Conservation (phyloP, 1,140 invertebrate species). For the Formica selysi region DNA sequence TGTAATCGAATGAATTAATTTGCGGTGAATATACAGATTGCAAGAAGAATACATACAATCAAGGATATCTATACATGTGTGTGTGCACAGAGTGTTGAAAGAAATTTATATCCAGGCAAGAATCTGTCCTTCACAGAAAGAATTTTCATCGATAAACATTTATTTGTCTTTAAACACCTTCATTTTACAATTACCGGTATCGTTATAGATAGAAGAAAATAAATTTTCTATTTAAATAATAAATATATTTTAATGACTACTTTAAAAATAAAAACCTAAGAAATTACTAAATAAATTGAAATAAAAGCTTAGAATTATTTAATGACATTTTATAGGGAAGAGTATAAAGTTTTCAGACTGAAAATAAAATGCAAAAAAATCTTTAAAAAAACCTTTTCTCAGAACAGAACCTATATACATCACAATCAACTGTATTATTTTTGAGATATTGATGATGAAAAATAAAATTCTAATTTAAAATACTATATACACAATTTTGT, state of each 20-base stretch:
- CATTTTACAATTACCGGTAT: conserved; percentile 1
- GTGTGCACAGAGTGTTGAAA: not conserved
- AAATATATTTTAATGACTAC: conserved; percentile 29
- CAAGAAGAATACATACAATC: not conserved
- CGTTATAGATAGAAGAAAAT: not conserved
- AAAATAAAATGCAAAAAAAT: conserved; percentile 45
- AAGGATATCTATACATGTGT: not conserved
- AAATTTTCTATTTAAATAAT: conserved; percentile 24
- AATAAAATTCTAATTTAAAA: too few species aligned
- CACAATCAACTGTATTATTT: conserved; percentile 11
- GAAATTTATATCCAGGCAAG: not conserved
- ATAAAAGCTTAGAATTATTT: conserved; percentile 21
- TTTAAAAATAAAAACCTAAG: conserved; percentile 22
- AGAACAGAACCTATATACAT: not conserved
- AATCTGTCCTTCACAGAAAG: not conserved
- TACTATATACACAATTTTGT: too few species aligned
- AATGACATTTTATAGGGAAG: not conserved
- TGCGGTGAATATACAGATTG: not conserved
- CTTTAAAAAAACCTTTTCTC: not conserved
- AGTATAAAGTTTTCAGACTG: conserved; percentile 36
- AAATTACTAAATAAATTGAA: conserved; percentile 32
- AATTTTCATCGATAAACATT: conserved; percentile 4
- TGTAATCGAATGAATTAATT: not conserved
- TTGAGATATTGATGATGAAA: not conserved
- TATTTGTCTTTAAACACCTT: not conserved